Evolutionary conservation across 2,113 vertebrate species (phyloP).

Genomic region (Corythornis cristatus): DNA sequence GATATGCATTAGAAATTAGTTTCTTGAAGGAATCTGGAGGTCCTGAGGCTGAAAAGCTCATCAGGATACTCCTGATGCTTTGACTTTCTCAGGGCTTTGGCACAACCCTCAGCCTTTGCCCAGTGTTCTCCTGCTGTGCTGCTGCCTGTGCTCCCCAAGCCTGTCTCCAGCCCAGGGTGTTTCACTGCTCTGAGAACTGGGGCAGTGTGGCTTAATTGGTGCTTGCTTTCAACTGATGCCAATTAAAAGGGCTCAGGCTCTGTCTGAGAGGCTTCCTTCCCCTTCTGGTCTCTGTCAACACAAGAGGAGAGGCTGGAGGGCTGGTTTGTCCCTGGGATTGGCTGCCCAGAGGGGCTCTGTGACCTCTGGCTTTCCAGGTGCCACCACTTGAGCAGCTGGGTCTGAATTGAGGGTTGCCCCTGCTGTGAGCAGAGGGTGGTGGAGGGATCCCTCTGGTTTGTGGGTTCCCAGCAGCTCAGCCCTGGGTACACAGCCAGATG

Average conservation of each 20-base stretch:
- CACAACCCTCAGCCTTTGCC: background rate
- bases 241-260: slow-evolving; percentile 54
- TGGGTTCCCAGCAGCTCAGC: background rate
- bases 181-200: slow-evolving; percentile 44
- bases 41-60: background rate
- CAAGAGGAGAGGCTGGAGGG: background rate
- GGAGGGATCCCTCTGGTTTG: background rate
- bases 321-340: background rate
- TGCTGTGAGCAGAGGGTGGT: background rate
- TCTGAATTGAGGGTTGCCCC: background rate
- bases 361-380: background rate
- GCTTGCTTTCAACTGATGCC: background rate
- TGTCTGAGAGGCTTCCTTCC: slow-evolving; percentile 10
- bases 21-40: background rate
- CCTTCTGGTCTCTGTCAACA: background rate
- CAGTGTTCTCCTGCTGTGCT: background rate
- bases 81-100: background rate
- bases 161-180: background rate
- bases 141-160: background rate
- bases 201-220: slow-evolving; percentile 32
- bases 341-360: background rate
- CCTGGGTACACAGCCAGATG: too few species aligned
- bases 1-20: fast-evolving
- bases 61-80: background rate
- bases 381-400: background rate